Conservation (phyloP, 2,797 vertebrate genomes). For the Sarcophilus harrisii region DNA sequence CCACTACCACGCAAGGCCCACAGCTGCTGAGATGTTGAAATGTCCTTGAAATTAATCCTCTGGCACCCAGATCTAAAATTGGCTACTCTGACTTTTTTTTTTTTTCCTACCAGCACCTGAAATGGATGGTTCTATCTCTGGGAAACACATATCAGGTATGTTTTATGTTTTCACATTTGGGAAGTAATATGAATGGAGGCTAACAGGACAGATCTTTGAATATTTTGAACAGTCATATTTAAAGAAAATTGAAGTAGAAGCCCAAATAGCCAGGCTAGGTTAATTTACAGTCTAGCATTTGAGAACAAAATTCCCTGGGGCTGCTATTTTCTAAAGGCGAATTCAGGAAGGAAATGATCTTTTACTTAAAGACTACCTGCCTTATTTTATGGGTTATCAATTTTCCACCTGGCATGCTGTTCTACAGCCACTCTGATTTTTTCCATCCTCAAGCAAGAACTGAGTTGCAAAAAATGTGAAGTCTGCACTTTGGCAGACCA, state of each 20-base stretch:
- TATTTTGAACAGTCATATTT: slow-evolving; percentile 72
- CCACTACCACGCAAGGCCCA: slow-evolving; percentile 49
- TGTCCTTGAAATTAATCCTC: slow-evolving; percentile 78
- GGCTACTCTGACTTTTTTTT: slow-evolving; percentile 65
- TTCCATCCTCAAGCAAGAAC: slow-evolving; percentile 59
- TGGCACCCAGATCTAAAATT: slow-evolving; percentile 76
- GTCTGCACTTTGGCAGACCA: slow-evolving; percentile 64
- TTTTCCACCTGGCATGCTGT: slow-evolving; percentile 64
- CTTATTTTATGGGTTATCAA: slow-evolving; percentile 70
- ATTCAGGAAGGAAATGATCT: slow-evolving; percentile 79
- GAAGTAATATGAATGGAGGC: slow-evolving; percentile 40
- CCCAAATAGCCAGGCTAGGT: slow-evolving; percentile 61
- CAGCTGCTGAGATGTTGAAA: slow-evolving; percentile 79
- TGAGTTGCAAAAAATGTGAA: slow-evolving; percentile 56
- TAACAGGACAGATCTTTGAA: slow-evolving; percentile 66
- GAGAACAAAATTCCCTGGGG: slow-evolving; percentile 71
- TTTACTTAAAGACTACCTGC: slow-evolving; percentile 76
- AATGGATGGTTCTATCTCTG: slow-evolving; percentile 56
- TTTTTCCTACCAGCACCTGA: slow-evolving; percentile 48
- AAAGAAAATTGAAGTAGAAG: slow-evolving; percentile 74
- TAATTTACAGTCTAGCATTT: slow-evolving; percentile 71
- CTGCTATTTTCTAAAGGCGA: slow-evolving; percentile 75
- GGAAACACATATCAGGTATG: slow-evolving; percentile 56
- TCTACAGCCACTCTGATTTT: slow-evolving; percentile 40
- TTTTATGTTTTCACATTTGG: slow-evolving; percentile 54